A percentile compares a stretch with the other conserved stretches of the same genome.
Evolutionary conservation across 2,888 invertebrate species (phyloP).

Genomic region (Gasteruption jaculator): DNA sequence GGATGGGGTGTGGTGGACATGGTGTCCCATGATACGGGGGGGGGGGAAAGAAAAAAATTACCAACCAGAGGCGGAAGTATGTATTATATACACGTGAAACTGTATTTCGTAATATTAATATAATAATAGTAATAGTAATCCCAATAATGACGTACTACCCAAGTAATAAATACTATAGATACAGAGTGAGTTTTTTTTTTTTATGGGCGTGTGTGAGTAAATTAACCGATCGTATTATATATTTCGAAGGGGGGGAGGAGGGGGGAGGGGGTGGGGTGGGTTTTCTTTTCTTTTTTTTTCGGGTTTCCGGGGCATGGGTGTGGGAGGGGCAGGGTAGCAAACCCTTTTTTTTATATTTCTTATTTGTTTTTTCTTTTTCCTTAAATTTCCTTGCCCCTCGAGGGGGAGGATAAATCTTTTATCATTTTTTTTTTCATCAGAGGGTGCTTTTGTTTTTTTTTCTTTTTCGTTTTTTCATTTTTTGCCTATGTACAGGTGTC

Average conservation of each 20-base stretch:
- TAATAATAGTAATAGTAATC: conserved; percentile 47
- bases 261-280: no score
- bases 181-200: conserved; percentile 51
- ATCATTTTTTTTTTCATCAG: no score
- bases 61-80: conserved; percentile 41
- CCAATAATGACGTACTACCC: conserved; percentile 52
- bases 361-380: no score
- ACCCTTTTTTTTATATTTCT: no score
- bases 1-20: no score
- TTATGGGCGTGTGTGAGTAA: conserved; percentile 48
- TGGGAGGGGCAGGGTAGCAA: no score
- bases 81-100: conserved; percentile 45
- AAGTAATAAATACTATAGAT: conserved; percentile 53
- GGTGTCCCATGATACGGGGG: no score
- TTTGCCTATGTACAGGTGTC: conserved; percentile 51
- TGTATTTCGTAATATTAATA: conserved; percentile 51
- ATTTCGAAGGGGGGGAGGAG: conserved; percentile 4
- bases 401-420: no score
- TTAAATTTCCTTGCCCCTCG: no score
- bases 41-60: conserved; percentile 27
- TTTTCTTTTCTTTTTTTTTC: no score
- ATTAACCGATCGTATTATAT: conserved; percentile 33
- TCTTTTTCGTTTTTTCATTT: no score
- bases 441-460: no score
- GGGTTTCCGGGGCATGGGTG: conserved; percentile 25